phyloP scores from a whole-genome alignment of 2,113 vertebrate species.

The Rhinopomastus cyanomelas region DNA sequence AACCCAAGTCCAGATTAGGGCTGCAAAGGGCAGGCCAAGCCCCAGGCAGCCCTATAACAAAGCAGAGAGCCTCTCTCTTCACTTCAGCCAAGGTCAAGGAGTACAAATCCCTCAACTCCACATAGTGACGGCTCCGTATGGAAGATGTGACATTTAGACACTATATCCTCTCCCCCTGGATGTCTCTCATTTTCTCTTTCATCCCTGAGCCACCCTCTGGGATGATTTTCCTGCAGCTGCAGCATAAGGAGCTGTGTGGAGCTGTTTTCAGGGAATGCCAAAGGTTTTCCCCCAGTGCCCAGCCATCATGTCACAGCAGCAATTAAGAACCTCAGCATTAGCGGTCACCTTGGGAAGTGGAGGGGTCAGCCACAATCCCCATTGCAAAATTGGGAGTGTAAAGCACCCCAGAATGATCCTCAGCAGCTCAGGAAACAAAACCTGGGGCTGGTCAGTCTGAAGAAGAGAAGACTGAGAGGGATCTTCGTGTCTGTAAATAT shows the following conservation, averaged over 20 bases:
- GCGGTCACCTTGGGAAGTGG: not conserved
- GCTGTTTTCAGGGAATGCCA: not conserved
- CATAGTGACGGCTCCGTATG: not conserved
- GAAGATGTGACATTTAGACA: not conserved
- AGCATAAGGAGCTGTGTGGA: not conserved
- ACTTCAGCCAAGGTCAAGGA: not conserved
- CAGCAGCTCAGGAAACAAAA: not conserved
- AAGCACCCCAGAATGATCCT: not conserved
- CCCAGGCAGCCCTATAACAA: not conserved
- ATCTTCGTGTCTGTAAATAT: too few relatives aligned
- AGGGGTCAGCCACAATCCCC: not conserved
- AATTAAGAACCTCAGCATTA: not conserved
- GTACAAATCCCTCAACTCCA: not conserved
- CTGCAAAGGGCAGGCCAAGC: not conserved
- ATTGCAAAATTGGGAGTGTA: fast-evolving
- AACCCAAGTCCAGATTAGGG: not conserved
- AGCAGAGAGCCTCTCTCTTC: not conserved
- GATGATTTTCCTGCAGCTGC: not conserved
- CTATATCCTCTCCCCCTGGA: not conserved
- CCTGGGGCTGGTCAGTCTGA: too few relatives aligned
- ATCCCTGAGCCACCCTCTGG: not conserved
- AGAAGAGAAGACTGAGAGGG: too few relatives aligned
- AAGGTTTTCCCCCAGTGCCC: not conserved
- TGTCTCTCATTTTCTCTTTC: not conserved
- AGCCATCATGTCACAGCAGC: not conserved